Percentiles rank a stretch among this genome's conserved stretches.
Evolutionary conservation across 2,888 invertebrate genomes (phyloP).

Genomic region (Eumerus sabulonum): DNA sequence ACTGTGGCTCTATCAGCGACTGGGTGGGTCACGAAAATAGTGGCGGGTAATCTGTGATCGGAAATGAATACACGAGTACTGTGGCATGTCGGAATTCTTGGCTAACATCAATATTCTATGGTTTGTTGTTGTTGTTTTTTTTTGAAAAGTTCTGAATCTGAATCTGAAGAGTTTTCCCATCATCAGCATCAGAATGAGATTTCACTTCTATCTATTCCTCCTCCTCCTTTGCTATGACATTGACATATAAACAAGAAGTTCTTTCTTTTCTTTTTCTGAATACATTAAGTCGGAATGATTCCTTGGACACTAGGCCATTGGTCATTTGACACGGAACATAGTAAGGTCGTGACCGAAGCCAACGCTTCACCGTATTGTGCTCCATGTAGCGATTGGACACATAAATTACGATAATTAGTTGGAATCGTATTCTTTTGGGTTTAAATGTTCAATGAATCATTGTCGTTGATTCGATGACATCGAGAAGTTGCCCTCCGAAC

Average conservation of each 20-base stretch:
- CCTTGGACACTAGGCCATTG: conserved; percentile 15
- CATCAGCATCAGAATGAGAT: conserved; percentile 19
- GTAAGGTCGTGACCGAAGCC: neutral
- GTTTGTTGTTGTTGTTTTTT: neutral
- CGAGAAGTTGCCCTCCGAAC: neutral
- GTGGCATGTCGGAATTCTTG: conserved; percentile 22
- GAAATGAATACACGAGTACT: conserved; percentile 25
- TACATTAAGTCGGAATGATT: conserved; percentile 53
- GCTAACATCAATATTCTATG: conserved; percentile 55
- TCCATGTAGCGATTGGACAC: conserved; percentile 47
- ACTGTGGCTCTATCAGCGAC: neutral
- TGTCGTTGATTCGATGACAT: conserved; percentile 27
- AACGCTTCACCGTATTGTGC: conserved; percentile 37
- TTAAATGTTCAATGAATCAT: conserved; percentile 59
- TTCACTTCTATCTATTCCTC: conserved; percentile 5
- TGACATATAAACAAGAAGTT: conserved; percentile 45
- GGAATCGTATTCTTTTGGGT: conserved; percentile 28
- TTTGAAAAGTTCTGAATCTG: no score
- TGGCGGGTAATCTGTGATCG: conserved; percentile 16
- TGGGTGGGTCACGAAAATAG: conserved; percentile 6
- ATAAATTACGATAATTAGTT: conserved; percentile 63
- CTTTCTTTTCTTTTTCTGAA: conserved; percentile 22
- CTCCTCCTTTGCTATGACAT: conserved; percentile 17
- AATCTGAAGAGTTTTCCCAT: conserved; percentile 16
- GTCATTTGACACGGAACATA: conserved; percentile 5